These are phyloP conservation scores for Eulacestoma nigropectus DNA, from an alignment of 2,113 vertebrate species.

Conservation along the genomic window DNA sequence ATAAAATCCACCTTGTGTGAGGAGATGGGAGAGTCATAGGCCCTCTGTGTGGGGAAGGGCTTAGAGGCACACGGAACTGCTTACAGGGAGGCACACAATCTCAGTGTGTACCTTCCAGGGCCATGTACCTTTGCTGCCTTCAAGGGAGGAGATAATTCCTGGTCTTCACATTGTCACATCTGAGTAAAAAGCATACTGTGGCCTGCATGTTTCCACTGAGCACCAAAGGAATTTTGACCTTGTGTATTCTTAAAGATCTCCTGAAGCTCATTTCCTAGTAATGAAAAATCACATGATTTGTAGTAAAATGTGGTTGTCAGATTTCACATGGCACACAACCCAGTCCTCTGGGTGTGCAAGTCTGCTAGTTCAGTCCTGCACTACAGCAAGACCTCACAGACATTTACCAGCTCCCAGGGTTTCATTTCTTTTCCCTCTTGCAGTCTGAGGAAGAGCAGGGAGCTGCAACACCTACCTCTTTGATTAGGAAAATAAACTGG, in stretches of 20 bases:
- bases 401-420: neutral
- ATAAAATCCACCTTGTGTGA: neutral
- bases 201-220: neutral
- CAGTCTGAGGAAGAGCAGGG: neutral
- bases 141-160: neutral
- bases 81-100: neutral
- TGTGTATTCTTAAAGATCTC: neutral
- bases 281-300: neutral
- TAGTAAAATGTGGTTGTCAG: neutral
- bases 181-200: neutral
- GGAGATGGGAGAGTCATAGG: neutral
- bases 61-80: neutral
- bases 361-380: neutral
- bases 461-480: neutral
- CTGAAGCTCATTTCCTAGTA: neutral
- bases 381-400: neutral
- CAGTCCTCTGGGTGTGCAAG: neutral
- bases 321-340: neutral
- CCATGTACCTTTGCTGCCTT: neutral
- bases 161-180: neutral
- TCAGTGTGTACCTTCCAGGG: neutral
- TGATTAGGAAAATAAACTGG: neutral
- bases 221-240: neutral
- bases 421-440: neutral
- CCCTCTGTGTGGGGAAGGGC: neutral